Conservation (phyloP, 2,113 vertebrate species). For the Brachyhypopomus gauderio region DNA sequence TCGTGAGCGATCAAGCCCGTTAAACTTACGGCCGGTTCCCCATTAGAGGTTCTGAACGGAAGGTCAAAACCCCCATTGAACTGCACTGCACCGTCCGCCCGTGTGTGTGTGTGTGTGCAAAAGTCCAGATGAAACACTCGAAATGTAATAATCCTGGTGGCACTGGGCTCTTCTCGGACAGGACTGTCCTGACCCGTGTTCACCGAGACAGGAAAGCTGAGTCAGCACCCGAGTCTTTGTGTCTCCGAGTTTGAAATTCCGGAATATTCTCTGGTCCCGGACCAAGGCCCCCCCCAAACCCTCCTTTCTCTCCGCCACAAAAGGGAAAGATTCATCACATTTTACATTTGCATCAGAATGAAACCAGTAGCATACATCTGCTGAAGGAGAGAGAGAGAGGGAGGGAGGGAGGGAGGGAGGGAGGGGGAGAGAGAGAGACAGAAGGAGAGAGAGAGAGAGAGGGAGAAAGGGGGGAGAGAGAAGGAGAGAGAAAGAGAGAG, state of each 20-base stretch:
- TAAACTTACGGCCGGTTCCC: too few species aligned
- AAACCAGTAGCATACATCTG: slow-evolving; percentile 77
- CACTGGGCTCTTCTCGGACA: not conserved
- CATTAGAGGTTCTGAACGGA: too few species aligned
- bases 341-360: slow-evolving; percentile 82
- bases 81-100: too few species aligned
- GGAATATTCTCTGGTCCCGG: slow-evolving; percentile 36
- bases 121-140: slow-evolving; percentile 2
- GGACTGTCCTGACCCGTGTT: slow-evolving; percentile 9
- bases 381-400: slow-evolving; percentile 23
- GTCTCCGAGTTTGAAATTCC: slow-evolving; percentile 39
- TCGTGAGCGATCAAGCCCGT: too few species aligned
- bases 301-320: slow-evolving; percentile 66
- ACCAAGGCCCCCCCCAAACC: slow-evolving; percentile 44
- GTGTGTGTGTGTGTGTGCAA: not conserved
- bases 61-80: too few species aligned
- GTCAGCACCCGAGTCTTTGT: slow-evolving; percentile 38
- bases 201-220: slow-evolving; percentile 12
- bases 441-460: slow-evolving; percentile 1
- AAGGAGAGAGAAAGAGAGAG: slow-evolving; percentile 48
- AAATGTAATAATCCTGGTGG: not conserved
- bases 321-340: slow-evolving; percentile 81
- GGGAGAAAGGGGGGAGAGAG: slow-evolving; percentile 4
- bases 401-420: slow-evolving; percentile 38
- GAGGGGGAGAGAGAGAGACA: slow-evolving; percentile 27